Conservation (phyloP, 2,888 invertebrate species). For the Microctonus brassicae region DNA sequence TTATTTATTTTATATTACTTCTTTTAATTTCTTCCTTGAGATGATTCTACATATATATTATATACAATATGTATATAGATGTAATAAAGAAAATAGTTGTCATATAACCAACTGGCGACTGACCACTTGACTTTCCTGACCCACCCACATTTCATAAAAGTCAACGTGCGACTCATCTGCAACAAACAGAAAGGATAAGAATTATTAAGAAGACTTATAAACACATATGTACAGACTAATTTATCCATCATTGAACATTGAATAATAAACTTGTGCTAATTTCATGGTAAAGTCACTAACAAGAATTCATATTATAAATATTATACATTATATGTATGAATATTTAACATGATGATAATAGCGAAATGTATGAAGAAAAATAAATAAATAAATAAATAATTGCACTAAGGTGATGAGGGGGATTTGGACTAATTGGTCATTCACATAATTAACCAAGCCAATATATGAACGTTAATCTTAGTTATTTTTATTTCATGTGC, state of each 20-base stretch:
- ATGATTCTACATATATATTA: background rate
- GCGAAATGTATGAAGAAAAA: background rate
- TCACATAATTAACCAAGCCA: constrained; percentile 15
- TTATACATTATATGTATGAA: background rate
- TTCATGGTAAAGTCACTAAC: background rate
- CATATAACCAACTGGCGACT: constrained; percentile 50
- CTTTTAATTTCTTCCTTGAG: constrained; percentile 1
- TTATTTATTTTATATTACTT: background rate
- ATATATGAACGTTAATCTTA: constrained; percentile 20
- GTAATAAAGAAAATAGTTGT: constrained; percentile 9
- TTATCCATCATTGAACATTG: background rate
- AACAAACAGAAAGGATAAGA: constrained; percentile 32
- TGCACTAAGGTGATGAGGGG: background rate
- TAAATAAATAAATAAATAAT: background rate
- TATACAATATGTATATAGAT: background rate
- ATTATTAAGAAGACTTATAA: constrained; percentile 39
- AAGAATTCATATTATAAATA: background rate
- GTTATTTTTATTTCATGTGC: constrained; percentile 1
- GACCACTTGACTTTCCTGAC: constrained; percentile 59
- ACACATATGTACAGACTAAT: background rate
- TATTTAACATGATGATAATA: background rate
- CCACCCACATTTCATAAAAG: constrained; percentile 56
- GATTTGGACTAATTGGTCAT: constrained; percentile 5
- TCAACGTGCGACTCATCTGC: constrained; percentile 2
- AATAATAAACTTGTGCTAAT: background rate